These are phyloP conservation scores for Hassar affinis DNA, from an alignment of 2,113 vertebrate genomes.

Conservation along the genomic window DNA sequence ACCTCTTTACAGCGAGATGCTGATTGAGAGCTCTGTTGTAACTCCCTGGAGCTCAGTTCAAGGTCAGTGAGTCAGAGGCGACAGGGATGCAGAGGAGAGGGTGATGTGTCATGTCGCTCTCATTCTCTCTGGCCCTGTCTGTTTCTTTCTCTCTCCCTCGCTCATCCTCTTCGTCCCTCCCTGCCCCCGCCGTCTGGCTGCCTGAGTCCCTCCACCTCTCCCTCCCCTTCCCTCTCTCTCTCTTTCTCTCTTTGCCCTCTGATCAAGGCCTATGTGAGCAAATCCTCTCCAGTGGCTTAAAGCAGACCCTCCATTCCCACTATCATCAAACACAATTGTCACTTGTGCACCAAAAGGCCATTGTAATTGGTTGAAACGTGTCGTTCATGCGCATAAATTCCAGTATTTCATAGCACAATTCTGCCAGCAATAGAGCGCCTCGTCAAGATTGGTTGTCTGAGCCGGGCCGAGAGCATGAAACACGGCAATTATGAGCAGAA, in stretches of 20 bases:
- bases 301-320: conserved; percentile 40
- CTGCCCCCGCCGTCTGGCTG: conserved; percentile 8
- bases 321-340: conserved; percentile 50
- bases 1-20: conserved; percentile 30
- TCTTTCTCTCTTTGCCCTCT: conserved; percentile 34
- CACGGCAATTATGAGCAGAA: conserved; percentile 42
- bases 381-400: conserved; percentile 53
- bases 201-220: conserved; percentile 31
- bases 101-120: conserved; percentile 68
- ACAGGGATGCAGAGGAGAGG: conserved; percentile 63
- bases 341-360: conserved; percentile 50
- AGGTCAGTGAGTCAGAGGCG: conserved; percentile 73
- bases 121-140: conserved; percentile 53
- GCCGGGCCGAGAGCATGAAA: conserved; percentile 19
- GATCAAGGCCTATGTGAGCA: conserved; percentile 49
- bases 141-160: conserved; percentile 13
- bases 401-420: conserved; percentile 44
- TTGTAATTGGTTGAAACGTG: conserved; percentile 51
- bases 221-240: conserved; percentile 1
- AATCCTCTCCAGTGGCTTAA: conserved; percentile 48
- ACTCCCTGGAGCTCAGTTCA: conserved; percentile 62
- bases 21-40: conserved; percentile 60
- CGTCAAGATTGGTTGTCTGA: conserved; percentile 31
- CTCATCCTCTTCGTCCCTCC: conserved; percentile 23
- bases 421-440: conserved; percentile 18